Evolutionary conservation across 2,888 invertebrate genomes (phyloP).

Genomic region (Cheilosia vernalis): DNA sequence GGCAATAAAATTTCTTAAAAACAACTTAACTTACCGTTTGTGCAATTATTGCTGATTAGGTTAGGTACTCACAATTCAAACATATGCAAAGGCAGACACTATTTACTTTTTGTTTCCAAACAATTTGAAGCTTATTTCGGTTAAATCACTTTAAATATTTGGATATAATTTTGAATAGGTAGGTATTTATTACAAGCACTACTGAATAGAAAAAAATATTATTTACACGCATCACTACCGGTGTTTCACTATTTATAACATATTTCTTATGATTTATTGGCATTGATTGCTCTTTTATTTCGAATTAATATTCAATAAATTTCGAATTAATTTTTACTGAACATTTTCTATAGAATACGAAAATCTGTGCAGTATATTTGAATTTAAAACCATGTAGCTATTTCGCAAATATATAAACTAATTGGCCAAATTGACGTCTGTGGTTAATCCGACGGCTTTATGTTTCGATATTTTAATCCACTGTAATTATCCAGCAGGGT

Average conservation of each 20-base stretch:
- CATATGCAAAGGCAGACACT: conserved; percentile 5
- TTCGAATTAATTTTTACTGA: conserved; percentile 19
- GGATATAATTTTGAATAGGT: not conserved
- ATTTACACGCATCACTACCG: conserved; percentile 39
- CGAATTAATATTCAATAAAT: conserved; percentile 16
- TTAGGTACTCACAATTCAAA: conserved; percentile 31
- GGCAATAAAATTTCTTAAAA: not conserved
- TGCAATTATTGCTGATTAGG: conserved; percentile 35
- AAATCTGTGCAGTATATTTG: conserved; percentile 28
- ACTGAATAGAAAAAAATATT: conserved; percentile 2
- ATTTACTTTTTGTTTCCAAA: not conserved
- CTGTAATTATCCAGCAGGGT: conserved; percentile 63
- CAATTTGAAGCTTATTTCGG: not conserved
- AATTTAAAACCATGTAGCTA: conserved; percentile 46
- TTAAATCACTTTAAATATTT: not conserved
- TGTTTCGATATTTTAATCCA: conserved; percentile 68
- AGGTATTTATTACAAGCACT: conserved; percentile 21
- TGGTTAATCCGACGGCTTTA: conserved; percentile 67
- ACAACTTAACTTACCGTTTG: conserved; percentile 33
- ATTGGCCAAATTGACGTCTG: conserved; percentile 60
- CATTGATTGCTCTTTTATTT: conserved; percentile 26
- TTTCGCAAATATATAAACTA: conserved; percentile 53
- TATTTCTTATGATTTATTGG: conserved; percentile 6
- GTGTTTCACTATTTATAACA: conserved; percentile 6
- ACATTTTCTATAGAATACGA: conserved; percentile 12